phyloP scores from a whole-genome alignment of 2,888 invertebrate species.

The Apeira syringaria region DNA sequence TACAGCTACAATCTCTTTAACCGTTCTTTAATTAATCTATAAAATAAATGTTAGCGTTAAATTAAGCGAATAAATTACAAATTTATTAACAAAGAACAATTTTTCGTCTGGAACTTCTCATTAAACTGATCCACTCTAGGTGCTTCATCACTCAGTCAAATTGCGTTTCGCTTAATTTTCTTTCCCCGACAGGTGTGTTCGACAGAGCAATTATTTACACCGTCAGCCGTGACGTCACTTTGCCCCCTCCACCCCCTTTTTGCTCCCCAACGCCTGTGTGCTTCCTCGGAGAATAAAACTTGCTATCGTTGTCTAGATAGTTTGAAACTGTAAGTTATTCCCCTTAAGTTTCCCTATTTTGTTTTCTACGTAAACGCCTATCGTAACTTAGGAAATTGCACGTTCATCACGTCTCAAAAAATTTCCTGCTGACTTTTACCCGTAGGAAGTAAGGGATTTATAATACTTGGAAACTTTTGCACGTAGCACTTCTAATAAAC shows the following conservation, averaged over 20 bases:
- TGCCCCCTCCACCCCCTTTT: slow-evolving; percentile 40
- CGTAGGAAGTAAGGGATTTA: slow-evolving; percentile 17
- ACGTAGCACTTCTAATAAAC: slow-evolving; percentile 9
- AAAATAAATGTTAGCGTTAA: slow-evolving; percentile 22
- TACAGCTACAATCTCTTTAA: background rate
- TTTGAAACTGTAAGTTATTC: slow-evolving; percentile 60
- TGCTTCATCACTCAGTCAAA: slow-evolving; percentile 83
- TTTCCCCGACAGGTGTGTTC: slow-evolving; percentile 82
- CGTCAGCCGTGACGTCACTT: slow-evolving; percentile 75
- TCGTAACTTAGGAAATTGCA: slow-evolving; percentile 41
- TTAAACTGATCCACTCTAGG: slow-evolving; percentile 78
- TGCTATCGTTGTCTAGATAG: slow-evolving; percentile 63
- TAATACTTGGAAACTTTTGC: slow-evolving; percentile 11
- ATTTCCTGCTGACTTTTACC: slow-evolving; percentile 11
- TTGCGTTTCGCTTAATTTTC: slow-evolving; percentile 83
- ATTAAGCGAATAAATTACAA: slow-evolving; percentile 48
- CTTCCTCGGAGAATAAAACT: slow-evolving; percentile 59
- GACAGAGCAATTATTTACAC: slow-evolving; percentile 83
- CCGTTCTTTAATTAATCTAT: slow-evolving; percentile 1
- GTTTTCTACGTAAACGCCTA: slow-evolving; percentile 45
- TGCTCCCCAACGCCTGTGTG: slow-evolving; percentile 30
- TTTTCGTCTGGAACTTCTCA: slow-evolving; percentile 77
- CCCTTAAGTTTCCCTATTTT: slow-evolving; percentile 51
- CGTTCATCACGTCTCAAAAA: slow-evolving; percentile 33
- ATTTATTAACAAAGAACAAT: slow-evolving; percentile 66